A percentile compares a stretch with the other conserved stretches of the same genome.
phyloP scores from a whole-genome alignment of 30 jellyfish, hydroid and myxozoan species.

The Mastigias papua region DNA sequence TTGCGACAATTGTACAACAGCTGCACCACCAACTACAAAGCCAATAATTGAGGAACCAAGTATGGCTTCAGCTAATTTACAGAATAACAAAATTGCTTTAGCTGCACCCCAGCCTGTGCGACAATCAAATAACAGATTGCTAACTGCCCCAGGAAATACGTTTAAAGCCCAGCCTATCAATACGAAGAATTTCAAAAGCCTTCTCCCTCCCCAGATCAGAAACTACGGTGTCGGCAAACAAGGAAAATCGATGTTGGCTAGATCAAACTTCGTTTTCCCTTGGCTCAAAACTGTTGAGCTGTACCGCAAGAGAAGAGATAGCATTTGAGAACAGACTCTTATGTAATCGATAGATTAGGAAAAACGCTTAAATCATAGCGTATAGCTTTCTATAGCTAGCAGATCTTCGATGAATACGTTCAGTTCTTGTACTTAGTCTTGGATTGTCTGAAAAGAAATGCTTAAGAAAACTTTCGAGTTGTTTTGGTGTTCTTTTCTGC shows the following conservation, averaged over 20 bases:
- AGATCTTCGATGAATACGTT: neutral
- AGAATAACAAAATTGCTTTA: slow-evolving; percentile 6
- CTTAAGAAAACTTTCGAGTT: neutral
- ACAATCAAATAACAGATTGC: neutral
- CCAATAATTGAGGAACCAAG: slow-evolving; percentile 75
- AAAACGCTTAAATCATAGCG: neutral
- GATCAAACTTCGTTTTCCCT: slow-evolving; percentile 66
- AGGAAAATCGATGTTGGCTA: slow-evolving; percentile 54
- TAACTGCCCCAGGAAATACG: neutral
- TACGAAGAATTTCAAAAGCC: slow-evolving; percentile 16
- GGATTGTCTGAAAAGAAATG: slow-evolving; percentile 60
- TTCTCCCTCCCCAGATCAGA: slow-evolving; percentile 1
- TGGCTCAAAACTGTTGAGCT: slow-evolving; percentile 69
- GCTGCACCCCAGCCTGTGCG: slow-evolving; percentile 23
- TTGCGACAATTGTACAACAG: slow-evolving; percentile 82
- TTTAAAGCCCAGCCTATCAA: slow-evolving; percentile 28
- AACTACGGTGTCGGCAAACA: slow-evolving; percentile 21
- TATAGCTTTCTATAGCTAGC: neutral
- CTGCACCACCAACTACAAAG: slow-evolving; percentile 77
- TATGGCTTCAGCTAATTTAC: slow-evolving; percentile 54
- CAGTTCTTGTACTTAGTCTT: slow-evolving; percentile 75
- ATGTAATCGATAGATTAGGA: no score
- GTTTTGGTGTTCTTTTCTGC: slow-evolving; percentile 5
- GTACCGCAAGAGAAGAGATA: slow-evolving; percentile 60
- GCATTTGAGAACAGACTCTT: neutral